A percentile compares a stretch with the other conserved stretches of the same genome.
phyloP scores from a whole-genome alignment of 1,140 invertebrate species.

The Arion vulgaris region DNA sequence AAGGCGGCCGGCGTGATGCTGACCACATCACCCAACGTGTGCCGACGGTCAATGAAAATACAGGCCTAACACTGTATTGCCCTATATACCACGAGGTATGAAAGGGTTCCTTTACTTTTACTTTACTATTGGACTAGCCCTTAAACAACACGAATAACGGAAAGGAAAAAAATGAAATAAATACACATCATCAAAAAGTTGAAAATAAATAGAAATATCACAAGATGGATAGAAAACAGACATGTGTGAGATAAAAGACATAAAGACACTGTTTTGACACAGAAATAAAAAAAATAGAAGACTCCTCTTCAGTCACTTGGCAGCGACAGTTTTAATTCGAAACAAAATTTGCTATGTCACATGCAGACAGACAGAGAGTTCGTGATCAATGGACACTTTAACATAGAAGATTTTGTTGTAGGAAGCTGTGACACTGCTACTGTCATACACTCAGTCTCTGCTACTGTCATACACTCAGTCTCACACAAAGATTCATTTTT shows the following conservation, averaged over 20 bases:
- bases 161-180: not conserved
- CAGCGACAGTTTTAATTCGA: conserved; percentile 2
- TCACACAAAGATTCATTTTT: no score
- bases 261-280: no score
- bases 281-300: conserved; percentile 9
- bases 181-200: not conserved
- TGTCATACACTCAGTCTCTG: no score
- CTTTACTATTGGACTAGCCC: no score
- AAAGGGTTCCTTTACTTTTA: no score
- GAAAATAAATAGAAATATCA: conserved; percentile 5
- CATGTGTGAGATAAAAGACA: not conserved
- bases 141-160: no score
- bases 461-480: no score
- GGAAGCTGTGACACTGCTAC: not conserved
- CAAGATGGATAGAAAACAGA: conserved; percentile 13
- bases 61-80: no score
- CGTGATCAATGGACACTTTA: not conserved
- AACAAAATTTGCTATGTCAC: not conserved
- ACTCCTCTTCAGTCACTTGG: not conserved
- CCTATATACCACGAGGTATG: no score
- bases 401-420: not conserved
- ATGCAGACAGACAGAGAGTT: not conserved
- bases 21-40: no score
- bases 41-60: no score
- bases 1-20: no score